These are phyloP conservation scores for Oenanthe oenanthe DNA, from an alignment of 2,113 vertebrate genomes.

Conservation along the genomic window DNA sequence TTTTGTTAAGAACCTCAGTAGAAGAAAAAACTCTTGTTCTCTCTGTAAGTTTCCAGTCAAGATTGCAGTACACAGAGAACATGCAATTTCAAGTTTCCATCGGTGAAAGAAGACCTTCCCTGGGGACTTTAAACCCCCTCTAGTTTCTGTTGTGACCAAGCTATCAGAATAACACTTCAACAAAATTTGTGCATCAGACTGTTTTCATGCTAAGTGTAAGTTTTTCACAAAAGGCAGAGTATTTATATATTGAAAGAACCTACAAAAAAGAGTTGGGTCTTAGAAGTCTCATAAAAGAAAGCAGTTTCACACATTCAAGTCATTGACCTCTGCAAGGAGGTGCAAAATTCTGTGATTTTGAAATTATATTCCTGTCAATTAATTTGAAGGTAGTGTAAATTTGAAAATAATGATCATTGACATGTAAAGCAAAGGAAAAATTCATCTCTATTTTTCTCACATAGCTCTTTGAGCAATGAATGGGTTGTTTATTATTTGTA, in stretches of 20 bases:
- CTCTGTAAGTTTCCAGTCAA: not conserved
- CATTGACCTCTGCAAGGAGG: not conserved
- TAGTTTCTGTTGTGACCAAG: not conserved
- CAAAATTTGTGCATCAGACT: not conserved
- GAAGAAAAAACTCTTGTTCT: not conserved
- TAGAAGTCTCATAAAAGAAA: not conserved
- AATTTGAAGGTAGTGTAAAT: not conserved
- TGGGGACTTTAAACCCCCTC: not conserved
- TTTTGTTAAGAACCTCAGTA: not conserved
- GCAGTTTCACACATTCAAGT: not conserved
- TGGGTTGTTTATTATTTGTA: not conserved
- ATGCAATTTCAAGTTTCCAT: not conserved
- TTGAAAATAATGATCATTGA: not conserved
- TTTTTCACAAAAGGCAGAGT: not conserved
- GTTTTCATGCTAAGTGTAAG: not conserved
- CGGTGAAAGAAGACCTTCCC: not conserved
- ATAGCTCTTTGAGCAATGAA: not conserved
- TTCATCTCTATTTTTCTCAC: not conserved
- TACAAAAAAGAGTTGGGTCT: not conserved
- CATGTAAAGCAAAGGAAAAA: not conserved
- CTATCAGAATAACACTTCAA: not conserved
- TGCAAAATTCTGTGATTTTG: not conserved
- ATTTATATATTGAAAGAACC: not conserved
- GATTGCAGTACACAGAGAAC: not conserved
- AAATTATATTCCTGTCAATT: not conserved